Percentiles rank a stretch among this genome's conserved stretches.
Conservation (phyloP, 1,140 invertebrate genomes). For the Heliconius hewitsoni region DNA sequence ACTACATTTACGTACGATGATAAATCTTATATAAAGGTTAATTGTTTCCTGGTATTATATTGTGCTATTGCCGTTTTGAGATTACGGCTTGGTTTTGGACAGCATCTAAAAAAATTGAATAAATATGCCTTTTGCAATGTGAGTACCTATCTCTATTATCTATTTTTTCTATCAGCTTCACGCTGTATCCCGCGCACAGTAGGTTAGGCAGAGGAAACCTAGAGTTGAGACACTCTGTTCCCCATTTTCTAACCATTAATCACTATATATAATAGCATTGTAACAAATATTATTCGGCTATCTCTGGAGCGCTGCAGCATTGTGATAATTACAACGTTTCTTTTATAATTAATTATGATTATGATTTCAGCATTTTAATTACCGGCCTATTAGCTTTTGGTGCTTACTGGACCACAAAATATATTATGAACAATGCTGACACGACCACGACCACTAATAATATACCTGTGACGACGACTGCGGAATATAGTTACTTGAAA, state of each 20-base stretch:
- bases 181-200: no score
- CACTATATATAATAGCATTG: no score
- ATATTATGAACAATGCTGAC: slow-evolving; percentile 46
- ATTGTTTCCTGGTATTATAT: background rate
- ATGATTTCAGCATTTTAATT: slow-evolving; percentile 54
- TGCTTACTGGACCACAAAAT: slow-evolving; percentile 69
- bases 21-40: background rate
- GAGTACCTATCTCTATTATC: background rate
- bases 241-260: no score
- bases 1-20: background rate
- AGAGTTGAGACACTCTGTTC: no score
- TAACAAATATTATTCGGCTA: no score
- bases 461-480: background rate
- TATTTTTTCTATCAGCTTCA: background rate
- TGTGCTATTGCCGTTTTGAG: background rate
- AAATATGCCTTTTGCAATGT: slow-evolving; percentile 2
- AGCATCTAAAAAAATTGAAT: background rate
- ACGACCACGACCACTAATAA: background rate
- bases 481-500: background rate
- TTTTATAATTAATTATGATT: slow-evolving; percentile 3
- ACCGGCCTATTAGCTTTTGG: slow-evolving; percentile 66
- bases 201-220: no score
- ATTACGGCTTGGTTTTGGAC: background rate
- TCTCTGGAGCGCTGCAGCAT: no score
- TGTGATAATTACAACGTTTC: no score